Percentiles rank a stretch among this genome's conserved stretches.
Conservation (phyloP, 2,797 vertebrate species). For the Acanthopagrus latus region DNA sequence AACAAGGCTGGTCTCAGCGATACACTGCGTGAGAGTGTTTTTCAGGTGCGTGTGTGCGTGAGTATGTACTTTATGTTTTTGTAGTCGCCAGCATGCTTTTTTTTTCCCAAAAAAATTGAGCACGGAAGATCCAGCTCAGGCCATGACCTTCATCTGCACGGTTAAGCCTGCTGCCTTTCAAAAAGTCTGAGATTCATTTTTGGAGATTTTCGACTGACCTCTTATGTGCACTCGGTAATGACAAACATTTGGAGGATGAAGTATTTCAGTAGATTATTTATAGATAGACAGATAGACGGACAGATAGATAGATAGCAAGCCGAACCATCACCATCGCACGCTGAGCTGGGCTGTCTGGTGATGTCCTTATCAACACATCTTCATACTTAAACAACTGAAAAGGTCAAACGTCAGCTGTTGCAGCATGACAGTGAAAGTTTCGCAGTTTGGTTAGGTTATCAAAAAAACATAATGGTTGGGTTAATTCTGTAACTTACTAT, state of each 20-base stretch:
- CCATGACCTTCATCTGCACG: conserved; percentile 25
- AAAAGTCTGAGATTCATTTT: conserved; percentile 41
- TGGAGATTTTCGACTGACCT: conserved; percentile 41
- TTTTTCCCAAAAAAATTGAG: neutral
- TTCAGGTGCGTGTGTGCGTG: conserved; percentile 19
- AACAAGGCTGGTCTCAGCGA: conserved; percentile 47
- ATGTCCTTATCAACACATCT: no score
- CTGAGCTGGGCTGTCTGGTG: no score
- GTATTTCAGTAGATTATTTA: conserved; percentile 21
- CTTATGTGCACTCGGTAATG: conserved; percentile 8
- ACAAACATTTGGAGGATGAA: conserved; percentile 39
- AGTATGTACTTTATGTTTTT: neutral
- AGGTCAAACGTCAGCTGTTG: no score
- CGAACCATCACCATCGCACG: no score
- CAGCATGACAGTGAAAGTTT: no score
- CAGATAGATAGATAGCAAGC: conserved; percentile 4
- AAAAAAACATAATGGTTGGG: no score
- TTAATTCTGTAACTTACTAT: no score
- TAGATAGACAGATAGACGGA: neutral
- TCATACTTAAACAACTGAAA: no score
- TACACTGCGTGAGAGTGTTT: conserved; percentile 28
- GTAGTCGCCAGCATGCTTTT: neutral
- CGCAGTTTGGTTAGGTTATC: no score
- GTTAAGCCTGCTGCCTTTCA: conserved; percentile 32
- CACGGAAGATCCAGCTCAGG: conserved; percentile 21